These are phyloP conservation scores for Rhynchonycteris naso DNA, from an alignment of 2,797 vertebrate genomes.

Conservation along the genomic window DNA sequence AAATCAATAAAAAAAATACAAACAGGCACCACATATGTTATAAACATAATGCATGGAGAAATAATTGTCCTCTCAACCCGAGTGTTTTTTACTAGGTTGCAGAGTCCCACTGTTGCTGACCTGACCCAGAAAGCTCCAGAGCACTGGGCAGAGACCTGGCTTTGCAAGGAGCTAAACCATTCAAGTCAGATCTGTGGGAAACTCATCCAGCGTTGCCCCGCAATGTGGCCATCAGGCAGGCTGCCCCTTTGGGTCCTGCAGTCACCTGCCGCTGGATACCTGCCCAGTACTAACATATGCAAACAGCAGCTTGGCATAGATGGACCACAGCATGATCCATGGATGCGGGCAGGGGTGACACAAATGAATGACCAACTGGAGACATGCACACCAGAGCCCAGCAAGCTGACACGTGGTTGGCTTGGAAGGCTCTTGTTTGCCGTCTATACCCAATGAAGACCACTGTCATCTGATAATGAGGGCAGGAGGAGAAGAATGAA, in stretches of 20 bases:
- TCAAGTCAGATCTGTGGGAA: not conserved
- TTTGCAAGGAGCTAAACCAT: not conserved
- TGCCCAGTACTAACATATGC: not conserved
- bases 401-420: fast-evolving
- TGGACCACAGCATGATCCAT: not conserved
- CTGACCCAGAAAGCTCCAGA: not conserved
- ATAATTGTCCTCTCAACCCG: not conserved
- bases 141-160: not conserved
- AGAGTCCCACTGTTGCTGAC: too few species aligned
- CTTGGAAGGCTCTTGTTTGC: not conserved
- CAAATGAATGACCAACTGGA: fast-evolving
- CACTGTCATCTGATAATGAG: not conserved
- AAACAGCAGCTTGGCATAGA: slow-evolving; percentile 1
- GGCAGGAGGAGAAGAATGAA: not conserved
- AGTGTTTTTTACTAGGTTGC: not conserved
- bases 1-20: not conserved
- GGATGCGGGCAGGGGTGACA: fast-evolving
- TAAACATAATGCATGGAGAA: not conserved
- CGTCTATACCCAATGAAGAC: not conserved
- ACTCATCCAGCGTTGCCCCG: not conserved
- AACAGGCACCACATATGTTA: fast-evolving
- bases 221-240: not conserved
- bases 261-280: not conserved
- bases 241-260: not conserved
- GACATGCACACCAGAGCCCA: not conserved